Base-by-base conservation (phyloP, 2,888 invertebrate genomes). In the Spodoptera exigua region DNA sequence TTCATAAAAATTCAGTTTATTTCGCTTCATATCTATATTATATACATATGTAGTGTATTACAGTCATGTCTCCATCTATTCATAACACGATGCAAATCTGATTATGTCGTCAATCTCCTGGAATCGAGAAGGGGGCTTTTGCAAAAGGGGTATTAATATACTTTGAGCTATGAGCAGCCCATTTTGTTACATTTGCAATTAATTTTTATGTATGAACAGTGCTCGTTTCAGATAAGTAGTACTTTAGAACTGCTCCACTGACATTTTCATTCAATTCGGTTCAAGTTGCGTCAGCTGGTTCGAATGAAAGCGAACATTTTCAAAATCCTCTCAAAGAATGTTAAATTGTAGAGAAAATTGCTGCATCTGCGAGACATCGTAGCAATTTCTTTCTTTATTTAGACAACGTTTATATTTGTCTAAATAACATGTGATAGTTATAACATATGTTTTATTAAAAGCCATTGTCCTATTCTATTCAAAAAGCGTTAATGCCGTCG, bases 41-140 rank as follows among this genome's bases (percentile, higher is more conserved):
- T 27, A 27, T 27, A n/a, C n/a, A n/a, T n/a, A n/a, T n/a, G n/a
- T n/a, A n/a, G n/a, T 27, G 27, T 27, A 27, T 37, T 18, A 41
- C 36, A 45, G 45, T 46, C 35, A 46, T 61, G 48, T 61, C 32
- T 35, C 16, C 27, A 53, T 32, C 65, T 60, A 64, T 71, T 66
- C 44, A 58, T 56, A 44, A 58, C 52, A 51, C n/a, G 34, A 27
- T 51, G 56, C 36, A 62, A 61, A 76, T 61, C 69, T 41, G 73
- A 72, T 76, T 76, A 72, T 27, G 44, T 61, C 39, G 43, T 12
- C 56, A 53, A 57, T 61, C 51, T 69, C 17, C 35, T 40, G 13
- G 35, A 45, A 18, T n/a, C 41, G 34, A 44, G 48, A 51, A 71
- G 44, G 55, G 60, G 48, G 35, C 43, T 54, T 14, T 16, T 49